Evolutionary conservation across 2,113 vertebrate genomes (phyloP), one percentile per base, ranked within the genome.

Genomic region (Pluvianellus socialis): DNA sequence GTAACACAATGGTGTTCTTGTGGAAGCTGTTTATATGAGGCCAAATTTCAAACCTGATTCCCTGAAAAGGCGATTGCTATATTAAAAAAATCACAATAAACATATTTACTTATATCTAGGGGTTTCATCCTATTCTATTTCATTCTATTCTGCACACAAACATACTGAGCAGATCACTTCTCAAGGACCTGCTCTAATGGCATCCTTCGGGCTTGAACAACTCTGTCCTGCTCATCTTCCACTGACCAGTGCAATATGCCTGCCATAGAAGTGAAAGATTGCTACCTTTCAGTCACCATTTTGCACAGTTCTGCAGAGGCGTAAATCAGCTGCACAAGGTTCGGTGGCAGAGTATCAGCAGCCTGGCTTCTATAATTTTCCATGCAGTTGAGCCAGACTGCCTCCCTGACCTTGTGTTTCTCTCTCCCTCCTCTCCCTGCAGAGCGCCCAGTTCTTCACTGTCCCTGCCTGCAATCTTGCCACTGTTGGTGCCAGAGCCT

Each of bases 341-440:
- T 86, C 3, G 4, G 24, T 59, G 35, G 19, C 59, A 80, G 44
- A 74, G n/a, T 45, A 53, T 38, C 17, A 6, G 53, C 63, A 79
- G 53, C 28, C 33, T 63, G 53, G 7, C 15, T 79, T 93, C 96
- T 88, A 73, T 56, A 92, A 86, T 85, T 75, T 90, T 85, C 94
- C 63, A 44, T 83, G 91, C 50, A 72, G 79, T 44, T 90, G 83
- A 97, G 53, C 52, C 71, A 93, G 66, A 44, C 62, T 94, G 68
- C 45, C 88, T 95, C 50, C 28, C 55, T 95, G 96, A 96, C 96
- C 96, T 97, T 97, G 95, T 68, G 32, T 80, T 92, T 88, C 62
- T 89, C 77, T 50, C 68, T 91, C 67, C 9, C 56, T 94, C 15
- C 59, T 91, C 40, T 91, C 45, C 75, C 80, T 91, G 86, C 73